Evolutionary conservation across 2,113 vertebrate genomes (phyloP).

Genomic region (Accipiter cooperii): DNA sequence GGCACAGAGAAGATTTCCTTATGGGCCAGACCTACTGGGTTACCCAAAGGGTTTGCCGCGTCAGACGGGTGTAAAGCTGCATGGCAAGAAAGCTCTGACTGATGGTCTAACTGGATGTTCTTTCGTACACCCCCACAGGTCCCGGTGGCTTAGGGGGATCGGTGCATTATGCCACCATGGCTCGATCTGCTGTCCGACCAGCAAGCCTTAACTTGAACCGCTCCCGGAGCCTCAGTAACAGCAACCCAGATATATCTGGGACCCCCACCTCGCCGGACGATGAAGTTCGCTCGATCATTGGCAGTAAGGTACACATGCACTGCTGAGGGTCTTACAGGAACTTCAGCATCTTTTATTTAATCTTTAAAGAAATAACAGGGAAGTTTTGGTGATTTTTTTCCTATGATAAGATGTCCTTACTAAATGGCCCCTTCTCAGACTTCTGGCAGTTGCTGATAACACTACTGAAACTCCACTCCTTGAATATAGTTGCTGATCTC

Average conservation of each 20-base stretch:
- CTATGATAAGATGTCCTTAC: not conserved
- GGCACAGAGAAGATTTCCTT: not conserved
- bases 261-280: conserved; percentile 95
- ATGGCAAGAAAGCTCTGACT: not conserved
- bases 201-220: conserved; percentile 95
- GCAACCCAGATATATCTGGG: conserved; percentile 96
- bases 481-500: not conserved
- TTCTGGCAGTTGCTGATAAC: not conserved
- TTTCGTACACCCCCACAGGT: conserved; percentile 65
- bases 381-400: not conserved
- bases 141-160: conserved; percentile 92
- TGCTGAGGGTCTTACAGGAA: not conserved
- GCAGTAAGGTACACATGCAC: conserved; percentile 83
- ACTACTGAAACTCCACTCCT: not conserved
- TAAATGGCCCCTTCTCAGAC: not conserved
- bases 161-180: conserved; percentile 97
- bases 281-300: conserved; percentile 95
- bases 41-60: not conserved
- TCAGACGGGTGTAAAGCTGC: not conserved
- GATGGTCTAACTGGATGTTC: not conserved
- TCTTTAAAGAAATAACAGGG: not conserved
- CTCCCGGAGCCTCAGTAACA: conserved; percentile 97
- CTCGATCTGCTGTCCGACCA: conserved; percentile 89
- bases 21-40: not conserved
- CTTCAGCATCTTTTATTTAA: not conserved